These are phyloP conservation scores for Eubucco bourcierii DNA, from an alignment of 2,113 vertebrate species.

Conservation along the genomic window DNA sequence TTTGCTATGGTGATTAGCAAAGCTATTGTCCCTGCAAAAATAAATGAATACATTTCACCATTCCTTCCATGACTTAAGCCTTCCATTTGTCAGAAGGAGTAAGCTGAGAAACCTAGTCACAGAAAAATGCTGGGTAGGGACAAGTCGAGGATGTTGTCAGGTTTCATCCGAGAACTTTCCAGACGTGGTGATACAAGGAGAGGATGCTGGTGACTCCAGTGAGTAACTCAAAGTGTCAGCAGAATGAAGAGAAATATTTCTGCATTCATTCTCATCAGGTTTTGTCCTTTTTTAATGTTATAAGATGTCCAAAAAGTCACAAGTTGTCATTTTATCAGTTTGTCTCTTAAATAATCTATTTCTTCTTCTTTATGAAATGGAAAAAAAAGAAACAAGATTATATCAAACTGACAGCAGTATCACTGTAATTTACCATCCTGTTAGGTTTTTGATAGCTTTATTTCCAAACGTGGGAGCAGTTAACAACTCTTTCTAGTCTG, in stretches of 20 bases:
- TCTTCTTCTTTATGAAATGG: not conserved
- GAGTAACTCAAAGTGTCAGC: slow-evolving; percentile 5
- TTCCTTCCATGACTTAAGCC: not conserved
- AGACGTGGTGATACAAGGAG: not conserved
- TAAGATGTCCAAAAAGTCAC: slow-evolving; percentile 22
- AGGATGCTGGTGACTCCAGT: not conserved
- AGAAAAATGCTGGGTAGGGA: not conserved
- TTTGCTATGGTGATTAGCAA: not conserved
- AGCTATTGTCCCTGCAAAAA: not conserved
- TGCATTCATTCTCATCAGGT: slow-evolving; percentile 12
- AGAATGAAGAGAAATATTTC: slow-evolving; percentile 19
- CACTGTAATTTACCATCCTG: not conserved
- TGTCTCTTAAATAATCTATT: slow-evolving; percentile 42
- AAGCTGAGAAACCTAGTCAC: not conserved
- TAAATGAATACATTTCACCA: not conserved
- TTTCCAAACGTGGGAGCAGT: slow-evolving; percentile 9
- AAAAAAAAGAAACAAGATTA: not conserved
- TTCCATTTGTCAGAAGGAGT: not conserved
- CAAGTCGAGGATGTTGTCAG: not conserved
- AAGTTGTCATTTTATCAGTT: slow-evolving; percentile 25
- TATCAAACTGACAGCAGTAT: slow-evolving; percentile 5
- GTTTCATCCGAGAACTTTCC: not conserved
- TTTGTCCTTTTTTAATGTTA: slow-evolving; percentile 40
- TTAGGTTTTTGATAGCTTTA: not conserved
- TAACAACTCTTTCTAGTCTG: not conserved